These are phyloP conservation scores for Galbula dea DNA, from an alignment of 2,113 vertebrate species.

Conservation along the genomic window DNA sequence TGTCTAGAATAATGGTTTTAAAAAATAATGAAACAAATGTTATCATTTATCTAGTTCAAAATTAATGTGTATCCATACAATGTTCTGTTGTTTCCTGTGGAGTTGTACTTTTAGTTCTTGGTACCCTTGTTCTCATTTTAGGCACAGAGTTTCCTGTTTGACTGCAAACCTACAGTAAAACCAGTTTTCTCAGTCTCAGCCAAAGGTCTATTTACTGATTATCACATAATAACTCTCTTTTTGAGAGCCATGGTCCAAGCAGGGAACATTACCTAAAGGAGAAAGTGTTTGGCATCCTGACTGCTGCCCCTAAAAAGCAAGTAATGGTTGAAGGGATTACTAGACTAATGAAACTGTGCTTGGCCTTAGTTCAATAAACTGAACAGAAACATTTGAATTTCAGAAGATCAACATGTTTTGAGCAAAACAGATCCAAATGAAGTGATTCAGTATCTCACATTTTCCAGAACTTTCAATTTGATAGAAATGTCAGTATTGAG, in stretches of 20 bases:
- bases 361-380: neutral
- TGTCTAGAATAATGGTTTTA: neutral
- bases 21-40: neutral
- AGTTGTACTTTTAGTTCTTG: neutral
- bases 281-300: neutral
- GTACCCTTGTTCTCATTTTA: neutral
- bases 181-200: neutral
- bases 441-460: neutral
- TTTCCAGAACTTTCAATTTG: neutral
- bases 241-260: neutral
- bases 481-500: neutral
- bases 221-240: neutral
- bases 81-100: neutral
- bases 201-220: neutral
- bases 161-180: neutral
- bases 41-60: neutral
- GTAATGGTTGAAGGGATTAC: neutral
- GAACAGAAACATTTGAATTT: neutral
- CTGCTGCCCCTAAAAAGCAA: neutral
- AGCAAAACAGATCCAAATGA: neutral
- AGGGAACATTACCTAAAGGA: neutral
- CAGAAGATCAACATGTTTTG: neutral
- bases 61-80: neutral
- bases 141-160: neutral
- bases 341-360: neutral